These are phyloP conservation scores for Anguilla japonica DNA, from an alignment of 2,113 vertebrate genomes.

Conservation along the genomic window DNA sequence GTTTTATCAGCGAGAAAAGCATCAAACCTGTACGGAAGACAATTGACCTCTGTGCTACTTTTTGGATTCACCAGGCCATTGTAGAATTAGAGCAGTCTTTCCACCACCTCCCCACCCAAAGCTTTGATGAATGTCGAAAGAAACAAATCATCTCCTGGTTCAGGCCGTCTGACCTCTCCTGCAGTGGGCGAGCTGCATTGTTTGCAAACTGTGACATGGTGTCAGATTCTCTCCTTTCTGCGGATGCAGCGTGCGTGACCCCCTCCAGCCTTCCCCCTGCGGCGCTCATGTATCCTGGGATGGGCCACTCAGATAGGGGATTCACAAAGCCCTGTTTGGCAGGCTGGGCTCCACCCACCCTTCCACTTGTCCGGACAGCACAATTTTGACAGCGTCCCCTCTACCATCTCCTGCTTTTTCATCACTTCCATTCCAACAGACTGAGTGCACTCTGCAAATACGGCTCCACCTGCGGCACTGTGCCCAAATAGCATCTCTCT, in stretches of 20 bases:
- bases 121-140: conserved; percentile 36
- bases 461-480: neutral
- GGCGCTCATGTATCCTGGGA: conserved; percentile 34
- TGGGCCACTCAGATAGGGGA: conserved; percentile 51
- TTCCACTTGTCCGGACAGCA: conserved; percentile 18
- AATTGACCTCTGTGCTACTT: neutral
- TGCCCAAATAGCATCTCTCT: neutral
- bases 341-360: conserved; percentile 58
- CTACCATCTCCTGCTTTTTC: conserved; percentile 59
- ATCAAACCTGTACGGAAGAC: neutral
- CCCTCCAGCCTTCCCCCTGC: conserved; percentile 18
- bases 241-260: conserved; percentile 52
- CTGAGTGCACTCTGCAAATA: neutral
- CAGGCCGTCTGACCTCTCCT: conserved; percentile 62
- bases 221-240: conserved; percentile 68
- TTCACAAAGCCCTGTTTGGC: conserved; percentile 56
- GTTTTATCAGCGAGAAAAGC: neutral
- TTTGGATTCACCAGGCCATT: neutral
- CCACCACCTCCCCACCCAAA: neutral
- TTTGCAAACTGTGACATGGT: conserved; percentile 81
- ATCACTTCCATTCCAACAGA: conserved; percentile 34
- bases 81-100: neutral
- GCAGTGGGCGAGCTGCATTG: conserved; percentile 63
- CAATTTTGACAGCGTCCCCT: neutral
- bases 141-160: conserved; percentile 42